These are phyloP conservation scores for Coenonympha glycerion DNA, from an alignment of 2,888 invertebrate species.

Conservation along the genomic window DNA sequence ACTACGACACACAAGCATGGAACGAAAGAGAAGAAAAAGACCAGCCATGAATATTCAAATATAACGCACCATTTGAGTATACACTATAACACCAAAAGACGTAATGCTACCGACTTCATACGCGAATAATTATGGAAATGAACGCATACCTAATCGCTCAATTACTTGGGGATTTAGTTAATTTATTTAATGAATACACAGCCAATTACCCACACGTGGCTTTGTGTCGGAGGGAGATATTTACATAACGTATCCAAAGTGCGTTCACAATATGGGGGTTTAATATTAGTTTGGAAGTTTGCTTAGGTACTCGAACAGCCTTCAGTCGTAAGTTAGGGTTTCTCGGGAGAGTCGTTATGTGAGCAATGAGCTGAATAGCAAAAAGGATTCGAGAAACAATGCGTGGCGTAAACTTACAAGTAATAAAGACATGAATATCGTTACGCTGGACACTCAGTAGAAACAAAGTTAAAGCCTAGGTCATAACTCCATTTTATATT, in stretches of 20 bases:
- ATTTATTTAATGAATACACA: slow-evolving; percentile 11
- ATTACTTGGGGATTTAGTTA: slow-evolving; percentile 10
- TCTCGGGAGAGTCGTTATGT: slow-evolving; percentile 22
- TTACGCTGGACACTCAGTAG: too few relatives aligned
- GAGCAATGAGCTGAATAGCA: slow-evolving; percentile 11
- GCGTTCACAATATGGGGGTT: slow-evolving; percentile 28
- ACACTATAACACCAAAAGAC: not conserved
- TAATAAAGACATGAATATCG: too few relatives aligned
- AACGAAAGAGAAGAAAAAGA: not conserved
- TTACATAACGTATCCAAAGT: slow-evolving; percentile 23
- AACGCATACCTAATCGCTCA: slow-evolving; percentile 5
- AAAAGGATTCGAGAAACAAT: not conserved
- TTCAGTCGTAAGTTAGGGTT: slow-evolving; percentile 26
- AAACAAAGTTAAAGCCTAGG: too few relatives aligned
- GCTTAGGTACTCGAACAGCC: too few relatives aligned
- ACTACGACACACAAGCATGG: too few relatives aligned
- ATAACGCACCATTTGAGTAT: too few relatives aligned
- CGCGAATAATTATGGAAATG: not conserved
- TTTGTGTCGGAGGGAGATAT: slow-evolving; percentile 6
- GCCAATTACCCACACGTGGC: slow-evolving; percentile 10
- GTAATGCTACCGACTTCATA: not conserved
- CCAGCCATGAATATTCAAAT: too few relatives aligned
- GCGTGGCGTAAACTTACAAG: not conserved
- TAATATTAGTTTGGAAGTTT: slow-evolving; percentile 29
- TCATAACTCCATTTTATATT: too few relatives aligned